Evolutionary conservation across 2,888 invertebrate species (phyloP), one percentile per base, ranked within the genome.

Genomic region (Meliscaeva auricollis): DNA sequence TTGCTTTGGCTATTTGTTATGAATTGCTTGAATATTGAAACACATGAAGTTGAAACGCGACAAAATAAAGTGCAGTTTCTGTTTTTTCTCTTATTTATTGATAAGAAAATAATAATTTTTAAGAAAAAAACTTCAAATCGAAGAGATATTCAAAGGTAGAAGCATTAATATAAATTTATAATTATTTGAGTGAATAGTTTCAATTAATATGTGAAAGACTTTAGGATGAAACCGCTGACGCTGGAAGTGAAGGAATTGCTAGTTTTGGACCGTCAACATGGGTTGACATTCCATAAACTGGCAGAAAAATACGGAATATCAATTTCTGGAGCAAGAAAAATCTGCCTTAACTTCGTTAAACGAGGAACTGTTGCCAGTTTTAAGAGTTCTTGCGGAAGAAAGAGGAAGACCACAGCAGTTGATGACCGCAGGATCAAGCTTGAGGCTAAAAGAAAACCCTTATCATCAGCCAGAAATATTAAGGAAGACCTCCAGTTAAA

Each of bases 361-460:
- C 26, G 26, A 26, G 35, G 35, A 35, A 35, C 35, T 35, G 35
- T 44, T 15, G 44, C 15, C 44, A 44, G 44, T 15, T 44, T 44
- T 15, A 44, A 44, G 15, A 13, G n/a, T 13, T 44, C 44, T 44
- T 44, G 44, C 15, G 1, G 44, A 44, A 44, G 44, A 15, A 44
- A 44, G 44, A 44, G 44, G 15, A 44, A 44, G 44, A 44, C 44
- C 44, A 44, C 44, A 15, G 44, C n/a, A 44, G 44, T 15, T n/a
- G 44, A 44, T 44, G 44, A 44, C 15, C 44, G 44, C n/a, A 44
- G 44, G 15, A 44, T 44, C n/a, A 44, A 44, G 15, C n/a, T 44
- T 44, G 44, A 44, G 15, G 44, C 44, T 44, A n/a, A n/a, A n/a
- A 44, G 15, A 44, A 44, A 44, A 2, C 26, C 26, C 26, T 26